Evolutionary conservation across 2,113 vertebrate species (phyloP).

Genomic region (Brachypteracias leptosomus): DNA sequence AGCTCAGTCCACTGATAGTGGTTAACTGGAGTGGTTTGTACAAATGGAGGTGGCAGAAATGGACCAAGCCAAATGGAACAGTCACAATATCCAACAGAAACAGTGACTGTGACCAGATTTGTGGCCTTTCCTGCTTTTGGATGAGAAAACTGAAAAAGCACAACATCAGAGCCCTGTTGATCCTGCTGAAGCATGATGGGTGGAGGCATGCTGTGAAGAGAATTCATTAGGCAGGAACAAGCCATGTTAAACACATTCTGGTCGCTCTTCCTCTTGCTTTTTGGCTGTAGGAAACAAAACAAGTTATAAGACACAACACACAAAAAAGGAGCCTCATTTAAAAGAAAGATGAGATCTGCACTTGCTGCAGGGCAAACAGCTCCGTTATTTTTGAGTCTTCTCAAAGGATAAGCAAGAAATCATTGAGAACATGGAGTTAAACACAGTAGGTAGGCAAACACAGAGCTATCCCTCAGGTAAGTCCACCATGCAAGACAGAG

Average conservation of each 20-base stretch:
- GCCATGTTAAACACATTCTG: neutral
- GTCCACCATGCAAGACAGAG: neutral
- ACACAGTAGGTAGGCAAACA: neutral
- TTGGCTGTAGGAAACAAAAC: conserved; percentile 15
- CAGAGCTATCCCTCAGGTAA: neutral
- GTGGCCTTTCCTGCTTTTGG: neutral
- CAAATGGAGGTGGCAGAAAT: neutral
- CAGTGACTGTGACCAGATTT: neutral
- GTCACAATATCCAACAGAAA: neutral
- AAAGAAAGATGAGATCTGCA: neutral
- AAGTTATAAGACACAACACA: neutral
- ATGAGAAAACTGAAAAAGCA: neutral
- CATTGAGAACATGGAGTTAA: neutral
- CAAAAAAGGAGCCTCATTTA: neutral
- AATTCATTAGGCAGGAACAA: neutral
- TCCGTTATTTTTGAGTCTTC: neutral
- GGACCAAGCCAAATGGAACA: neutral
- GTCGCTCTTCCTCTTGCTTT: neutral
- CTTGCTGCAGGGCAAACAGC: neutral
- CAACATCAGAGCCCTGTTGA: neutral
- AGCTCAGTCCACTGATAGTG: neutral
- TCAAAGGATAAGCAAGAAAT: neutral
- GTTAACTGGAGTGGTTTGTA: neutral
- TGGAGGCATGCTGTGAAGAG: conserved; percentile 42
- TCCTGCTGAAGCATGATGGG: neutral